Evolutionary conservation across 2,888 invertebrate species (phyloP), one percentile per base, ranked within the genome.

Genomic region (Pterostichus madidus): DNA sequence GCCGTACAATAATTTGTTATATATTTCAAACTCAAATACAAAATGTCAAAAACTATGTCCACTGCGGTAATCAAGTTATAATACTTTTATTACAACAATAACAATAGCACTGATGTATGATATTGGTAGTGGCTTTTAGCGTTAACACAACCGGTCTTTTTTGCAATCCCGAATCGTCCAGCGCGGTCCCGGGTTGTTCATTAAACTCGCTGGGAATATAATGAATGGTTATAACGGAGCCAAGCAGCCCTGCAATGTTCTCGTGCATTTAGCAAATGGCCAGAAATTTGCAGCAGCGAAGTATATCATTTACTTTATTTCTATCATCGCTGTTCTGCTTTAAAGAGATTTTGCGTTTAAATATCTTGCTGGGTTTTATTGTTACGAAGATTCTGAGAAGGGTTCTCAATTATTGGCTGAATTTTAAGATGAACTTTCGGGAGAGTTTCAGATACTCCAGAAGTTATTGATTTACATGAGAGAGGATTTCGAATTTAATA

Each of bases 251-350:
- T 71, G 17, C 68, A 71, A 71, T 71, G 46, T 13, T 44, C 68
- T 56, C 39, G 56, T 71, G 76, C 76, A 76, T 76, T 76, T 76
- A 76, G 53, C 56, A 76, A 76, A 76, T 76, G 76, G 76, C 15
- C 2, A 31, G 53, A 76, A 76, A 53, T 76, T 76, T 76, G 76
- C 76, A 76, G 52, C 17, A 39, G 53, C 53, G 31, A 64, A 75
- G 76, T 53, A 52, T 76, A 56, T 56, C 52, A 76, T 76, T 56
- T 53, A 56, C 76, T 76, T 76, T 76, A 76, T 76, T 75, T 35
- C 56, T 76, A 31, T 76, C 44, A 71, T 71, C 68, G 13, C 10
- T 11, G 46, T 17, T 56, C 24, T 17, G 68, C 44, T 71, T 71
- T 71, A 44, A 71, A 44, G 68, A 71, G 39, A 44, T 71, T 44